A percentile compares a stretch with the other conserved stretches of the same genome.
These are phyloP conservation scores for Cheilosia vernalis DNA, from an alignment of 2,888 invertebrate genomes.

Conservation along the genomic window DNA sequence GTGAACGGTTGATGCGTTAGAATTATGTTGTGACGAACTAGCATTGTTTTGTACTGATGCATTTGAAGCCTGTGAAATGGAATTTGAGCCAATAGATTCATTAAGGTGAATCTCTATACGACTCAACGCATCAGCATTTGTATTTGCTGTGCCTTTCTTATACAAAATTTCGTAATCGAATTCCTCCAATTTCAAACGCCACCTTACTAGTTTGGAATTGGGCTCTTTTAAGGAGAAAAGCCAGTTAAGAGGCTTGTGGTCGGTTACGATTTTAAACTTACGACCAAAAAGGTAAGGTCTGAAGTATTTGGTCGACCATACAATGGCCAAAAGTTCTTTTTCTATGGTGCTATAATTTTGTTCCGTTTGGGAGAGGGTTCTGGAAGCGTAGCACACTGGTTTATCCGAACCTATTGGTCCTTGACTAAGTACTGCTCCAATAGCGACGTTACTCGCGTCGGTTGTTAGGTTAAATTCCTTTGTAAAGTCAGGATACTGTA, in stretches of 20 bases:
- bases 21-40: neutral
- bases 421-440: conserved; percentile 27
- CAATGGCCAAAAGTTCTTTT: conserved; percentile 22
- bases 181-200: too few relatives aligned
- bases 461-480: conserved; percentile 29
- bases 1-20: too few relatives aligned
- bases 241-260: conserved; percentile 19
- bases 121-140: too few relatives aligned
- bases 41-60: neutral
- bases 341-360: conserved; percentile 14
- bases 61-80: neutral
- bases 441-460: conserved; percentile 25
- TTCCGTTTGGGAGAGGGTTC: conserved; percentile 28
- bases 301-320: neutral
- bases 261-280: conserved; percentile 16
- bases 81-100: neutral
- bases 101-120: too few relatives aligned
- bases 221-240: conserved; percentile 5
- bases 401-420: conserved; percentile 29
- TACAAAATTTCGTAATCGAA: too few relatives aligned
- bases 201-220: too few relatives aligned
- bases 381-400: conserved; percentile 12
- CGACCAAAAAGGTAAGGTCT: conserved; percentile 22
- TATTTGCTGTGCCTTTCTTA: too few relatives aligned
- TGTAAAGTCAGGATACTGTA: conserved; percentile 27